Conservation (phyloP, 2,888 invertebrate genomes). For the Thereva nobilitata region DNA sequence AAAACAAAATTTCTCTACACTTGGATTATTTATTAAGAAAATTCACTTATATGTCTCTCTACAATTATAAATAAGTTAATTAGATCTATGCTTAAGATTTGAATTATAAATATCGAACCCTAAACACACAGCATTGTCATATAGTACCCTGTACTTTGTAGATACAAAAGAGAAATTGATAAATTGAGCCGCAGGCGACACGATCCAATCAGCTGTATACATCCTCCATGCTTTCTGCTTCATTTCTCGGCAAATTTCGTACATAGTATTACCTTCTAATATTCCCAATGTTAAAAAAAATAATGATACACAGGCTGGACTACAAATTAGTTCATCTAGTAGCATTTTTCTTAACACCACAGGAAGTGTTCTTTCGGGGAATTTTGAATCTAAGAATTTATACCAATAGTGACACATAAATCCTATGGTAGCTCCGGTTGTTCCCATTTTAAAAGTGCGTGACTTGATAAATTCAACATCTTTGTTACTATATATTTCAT, state of each 20-base stretch:
- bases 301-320: constrained; percentile 75
- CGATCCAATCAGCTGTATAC: constrained; percentile 85
- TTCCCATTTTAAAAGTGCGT: constrained; percentile 76
- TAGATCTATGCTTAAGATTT: constrained; percentile 67
- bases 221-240: constrained; percentile 74
- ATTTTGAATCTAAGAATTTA: constrained; percentile 69
- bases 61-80: too few species aligned
- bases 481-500: constrained; percentile 67
- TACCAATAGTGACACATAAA: constrained; percentile 88
- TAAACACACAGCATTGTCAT: constrained; percentile 82
- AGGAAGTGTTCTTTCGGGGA: constrained; percentile 63
- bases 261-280: constrained; percentile 67
- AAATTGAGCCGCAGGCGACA: constrained; percentile 92
- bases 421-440: constrained; percentile 78
- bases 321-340: constrained; percentile 81
- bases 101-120: constrained; percentile 87
- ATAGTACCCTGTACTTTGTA: constrained; percentile 79
- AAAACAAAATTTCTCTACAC: too few species aligned
- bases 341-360: constrained; percentile 77
- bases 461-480: constrained; percentile 62
- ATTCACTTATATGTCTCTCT: too few species aligned
- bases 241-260: constrained; percentile 71
- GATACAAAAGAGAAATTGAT: constrained; percentile 91
- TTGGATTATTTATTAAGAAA: too few species aligned
- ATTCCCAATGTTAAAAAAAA: constrained; percentile 78